These are phyloP conservation scores for Orchestes rusci DNA, from an alignment of 2,888 invertebrate species.

Conservation along the genomic window DNA sequence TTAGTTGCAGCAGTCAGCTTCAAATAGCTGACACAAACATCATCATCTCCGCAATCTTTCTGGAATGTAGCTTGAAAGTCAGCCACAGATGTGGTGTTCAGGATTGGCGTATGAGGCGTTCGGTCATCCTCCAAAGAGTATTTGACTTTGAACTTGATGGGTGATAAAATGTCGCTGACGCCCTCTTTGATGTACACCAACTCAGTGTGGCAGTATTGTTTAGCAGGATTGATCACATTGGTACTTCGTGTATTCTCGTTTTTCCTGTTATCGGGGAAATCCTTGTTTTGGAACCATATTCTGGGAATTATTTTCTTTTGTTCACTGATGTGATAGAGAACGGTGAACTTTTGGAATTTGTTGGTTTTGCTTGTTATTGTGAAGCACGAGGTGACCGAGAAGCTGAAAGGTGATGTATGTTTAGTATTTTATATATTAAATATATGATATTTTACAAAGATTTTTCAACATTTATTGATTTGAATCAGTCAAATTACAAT, in stretches of 20 bases:
- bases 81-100: conserved; percentile 78
- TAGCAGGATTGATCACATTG: conserved; percentile 41
- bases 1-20: conserved; percentile 55
- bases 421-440: too few species aligned
- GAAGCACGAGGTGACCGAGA: conserved; percentile 79
- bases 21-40: conserved; percentile 79
- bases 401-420: conserved; percentile 48
- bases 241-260: conserved; percentile 26
- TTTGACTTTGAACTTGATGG: conserved; percentile 59
- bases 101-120: conserved; percentile 72
- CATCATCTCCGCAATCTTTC: conserved; percentile 86
- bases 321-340: conserved; percentile 33
- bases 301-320: conserved; percentile 55
- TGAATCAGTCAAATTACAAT: too few species aligned
- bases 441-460: too few species aligned
- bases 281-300: conserved; percentile 60
- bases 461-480: too few species aligned
- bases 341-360: conserved; percentile 27
- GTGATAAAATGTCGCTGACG: conserved; percentile 80
- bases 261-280: conserved; percentile 45
- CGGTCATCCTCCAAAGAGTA: conserved; percentile 67
- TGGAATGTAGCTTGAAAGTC: conserved; percentile 79
- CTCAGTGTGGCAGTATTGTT: conserved; percentile 58
- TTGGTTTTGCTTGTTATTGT: conserved; percentile 46
- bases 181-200: conserved; percentile 82